phyloP scores from a whole-genome alignment of 2,113 vertebrate species.

The Proteles cristata region DNA sequence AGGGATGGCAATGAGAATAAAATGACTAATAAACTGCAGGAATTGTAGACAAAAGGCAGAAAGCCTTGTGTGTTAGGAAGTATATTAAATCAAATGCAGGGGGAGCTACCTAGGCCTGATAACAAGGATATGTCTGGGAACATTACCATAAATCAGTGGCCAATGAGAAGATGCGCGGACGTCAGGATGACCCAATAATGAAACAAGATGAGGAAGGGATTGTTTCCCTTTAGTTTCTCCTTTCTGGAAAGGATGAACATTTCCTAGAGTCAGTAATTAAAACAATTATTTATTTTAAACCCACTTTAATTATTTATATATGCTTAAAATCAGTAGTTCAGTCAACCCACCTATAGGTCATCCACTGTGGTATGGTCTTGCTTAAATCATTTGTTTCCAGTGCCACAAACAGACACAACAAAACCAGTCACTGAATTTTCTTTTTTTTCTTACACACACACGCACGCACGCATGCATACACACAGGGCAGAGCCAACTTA shows the following conservation, averaged over 20 bases:
- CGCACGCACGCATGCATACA: background rate
- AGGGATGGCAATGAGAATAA: background rate
- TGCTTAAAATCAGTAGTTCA: constrained; percentile 12
- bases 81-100: background rate
- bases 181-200: background rate
- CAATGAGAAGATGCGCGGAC: background rate
- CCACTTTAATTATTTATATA: background rate
- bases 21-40: background rate
- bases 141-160: background rate
- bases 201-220: background rate
- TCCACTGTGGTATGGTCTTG: constrained; percentile 16
- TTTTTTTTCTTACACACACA: background rate
- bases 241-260: constrained; percentile 55
- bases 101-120: background rate
- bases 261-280: background rate
- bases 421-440: background rate
- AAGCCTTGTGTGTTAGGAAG: constrained; percentile 5
- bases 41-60: background rate
- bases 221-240: constrained; percentile 44
- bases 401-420: background rate
- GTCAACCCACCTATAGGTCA: background rate
- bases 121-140: constrained; percentile 41
- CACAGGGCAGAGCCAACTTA: background rate
- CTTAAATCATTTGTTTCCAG: constrained; percentile 32
- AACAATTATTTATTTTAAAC: constrained; percentile 27